Conservation (phyloP, 30 jellyfish, hydroid and myxozoan genomes). For the Catostylus mosaicus region DNA sequence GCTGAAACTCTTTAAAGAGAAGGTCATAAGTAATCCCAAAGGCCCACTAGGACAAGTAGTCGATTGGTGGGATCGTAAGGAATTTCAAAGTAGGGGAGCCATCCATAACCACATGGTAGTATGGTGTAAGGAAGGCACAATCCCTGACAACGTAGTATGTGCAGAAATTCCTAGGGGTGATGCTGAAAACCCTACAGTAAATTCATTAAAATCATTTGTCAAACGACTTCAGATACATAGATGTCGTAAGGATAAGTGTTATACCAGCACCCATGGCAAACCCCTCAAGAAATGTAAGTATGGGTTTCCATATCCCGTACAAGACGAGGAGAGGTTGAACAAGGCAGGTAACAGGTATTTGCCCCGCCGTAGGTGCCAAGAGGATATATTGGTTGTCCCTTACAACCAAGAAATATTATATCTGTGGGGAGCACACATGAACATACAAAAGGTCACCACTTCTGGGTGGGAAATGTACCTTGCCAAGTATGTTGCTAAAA, state of each 20-base stretch:
- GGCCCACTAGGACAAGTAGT: no score
- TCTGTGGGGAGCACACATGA: neutral
- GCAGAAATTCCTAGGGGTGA: conserved; percentile 37
- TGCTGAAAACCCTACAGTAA: neutral
- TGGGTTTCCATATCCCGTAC: neutral
- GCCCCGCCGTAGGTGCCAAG: neutral
- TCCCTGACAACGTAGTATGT: conserved; percentile 37
- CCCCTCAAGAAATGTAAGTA: neutral
- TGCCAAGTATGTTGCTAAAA: no score
- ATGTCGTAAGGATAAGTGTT: neutral
- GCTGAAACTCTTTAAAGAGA: no score
- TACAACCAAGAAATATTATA: neutral
- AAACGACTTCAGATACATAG: neutral
- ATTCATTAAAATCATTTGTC: neutral
- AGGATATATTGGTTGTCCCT: neutral
- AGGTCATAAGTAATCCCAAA: no score
- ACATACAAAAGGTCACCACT: neutral
- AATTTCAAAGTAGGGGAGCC: conserved; percentile 1
- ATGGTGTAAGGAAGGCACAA: conserved; percentile 33
- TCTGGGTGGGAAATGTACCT: neutral
- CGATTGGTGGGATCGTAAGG: neutral
- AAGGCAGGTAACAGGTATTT: neutral
- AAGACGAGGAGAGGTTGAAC: neutral
- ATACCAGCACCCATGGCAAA: neutral
- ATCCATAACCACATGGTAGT: conserved; percentile 53